A percentile compares a stretch with the other conserved stretches of the same genome.
phyloP scores from a whole-genome alignment of 2,888 invertebrate species.

The Tenthredo mesomela region DNA sequence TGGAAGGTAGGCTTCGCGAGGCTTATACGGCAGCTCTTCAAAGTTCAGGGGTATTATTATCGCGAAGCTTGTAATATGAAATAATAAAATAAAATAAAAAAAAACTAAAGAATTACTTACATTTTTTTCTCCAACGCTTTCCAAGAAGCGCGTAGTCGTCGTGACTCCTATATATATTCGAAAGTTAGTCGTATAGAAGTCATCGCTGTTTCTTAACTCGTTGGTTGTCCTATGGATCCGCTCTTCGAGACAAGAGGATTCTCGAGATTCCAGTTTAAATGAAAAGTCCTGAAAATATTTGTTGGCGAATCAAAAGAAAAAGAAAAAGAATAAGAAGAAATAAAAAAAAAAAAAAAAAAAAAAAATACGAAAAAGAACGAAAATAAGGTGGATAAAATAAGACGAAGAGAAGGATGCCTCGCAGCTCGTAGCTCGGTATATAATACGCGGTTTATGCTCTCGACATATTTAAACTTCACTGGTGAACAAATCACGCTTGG shows the following conservation, averaged over 20 bases:
- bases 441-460: not conserved
- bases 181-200: slow-evolving; percentile 34
- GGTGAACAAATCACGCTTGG: slow-evolving; percentile 55
- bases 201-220: slow-evolving; percentile 19
- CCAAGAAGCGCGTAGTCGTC: not conserved
- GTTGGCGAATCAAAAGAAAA: not conserved
- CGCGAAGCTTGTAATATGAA: not conserved
- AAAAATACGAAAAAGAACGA: not conserved
- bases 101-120: not conserved
- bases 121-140: slow-evolving; percentile 9
- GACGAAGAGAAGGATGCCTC: not conserved
- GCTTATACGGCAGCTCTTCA: not conserved
- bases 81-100: not conserved
- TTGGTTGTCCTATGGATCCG: slow-evolving; percentile 1
- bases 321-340: not conserved
- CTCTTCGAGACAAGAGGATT: slow-evolving; percentile 19
- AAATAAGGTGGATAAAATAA: not conserved
- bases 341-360: not conserved
- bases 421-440: not conserved
- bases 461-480: slow-evolving; percentile 21
- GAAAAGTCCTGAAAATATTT: slow-evolving; percentile 42
- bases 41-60: slow-evolving; percentile 8
- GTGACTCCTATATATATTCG: slow-evolving; percentile 1
- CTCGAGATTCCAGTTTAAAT: slow-evolving; percentile 27
- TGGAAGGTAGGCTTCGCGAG: not conserved